A percentile compares a stretch with the other conserved stretches of the same genome.
Evolutionary conservation across 2,888 invertebrate genomes (phyloP).

Genomic region (Pachydiplax longipennis): DNA sequence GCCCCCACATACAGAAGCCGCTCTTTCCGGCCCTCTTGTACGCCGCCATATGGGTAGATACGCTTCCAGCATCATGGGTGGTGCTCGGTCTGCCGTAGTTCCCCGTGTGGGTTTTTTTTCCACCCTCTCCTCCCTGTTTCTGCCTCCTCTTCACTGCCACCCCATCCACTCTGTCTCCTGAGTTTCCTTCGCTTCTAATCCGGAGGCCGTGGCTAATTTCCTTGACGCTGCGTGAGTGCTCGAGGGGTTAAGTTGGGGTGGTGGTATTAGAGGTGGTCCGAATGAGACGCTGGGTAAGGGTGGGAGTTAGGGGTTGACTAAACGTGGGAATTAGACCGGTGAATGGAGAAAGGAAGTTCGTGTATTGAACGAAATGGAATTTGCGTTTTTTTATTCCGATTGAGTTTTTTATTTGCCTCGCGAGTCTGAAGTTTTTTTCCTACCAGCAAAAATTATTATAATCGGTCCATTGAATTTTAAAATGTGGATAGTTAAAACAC

Average conservation of each 20-base stretch:
- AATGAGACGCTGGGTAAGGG: neutral
- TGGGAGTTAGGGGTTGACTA: too few species aligned
- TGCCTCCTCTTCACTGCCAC: neutral
- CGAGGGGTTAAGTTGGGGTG: neutral
- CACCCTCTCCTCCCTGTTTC: neutral
- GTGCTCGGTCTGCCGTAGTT: neutral
- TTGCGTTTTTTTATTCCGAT: neutral
- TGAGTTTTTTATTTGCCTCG: neutral
- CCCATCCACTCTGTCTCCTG: neutral
- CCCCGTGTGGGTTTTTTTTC: neutral
- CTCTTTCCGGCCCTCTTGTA: neutral
- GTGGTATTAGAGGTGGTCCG: neutral
- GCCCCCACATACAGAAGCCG: neutral
- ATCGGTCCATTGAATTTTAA: too few species aligned
- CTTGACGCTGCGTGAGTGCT: neutral
- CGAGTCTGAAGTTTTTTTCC: neutral
- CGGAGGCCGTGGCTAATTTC: conserved; percentile 25
- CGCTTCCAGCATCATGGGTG: neutral
- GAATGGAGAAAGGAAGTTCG: too few species aligned
- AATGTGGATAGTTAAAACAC: too few species aligned
- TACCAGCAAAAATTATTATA: too few species aligned
- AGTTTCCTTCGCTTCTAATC: neutral
- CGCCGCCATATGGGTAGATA: neutral
- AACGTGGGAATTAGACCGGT: too few species aligned
- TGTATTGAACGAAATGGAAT: too few species aligned